Base-by-base conservation (phyloP, 1,140 invertebrate species). In the Solen grandis region DNA sequence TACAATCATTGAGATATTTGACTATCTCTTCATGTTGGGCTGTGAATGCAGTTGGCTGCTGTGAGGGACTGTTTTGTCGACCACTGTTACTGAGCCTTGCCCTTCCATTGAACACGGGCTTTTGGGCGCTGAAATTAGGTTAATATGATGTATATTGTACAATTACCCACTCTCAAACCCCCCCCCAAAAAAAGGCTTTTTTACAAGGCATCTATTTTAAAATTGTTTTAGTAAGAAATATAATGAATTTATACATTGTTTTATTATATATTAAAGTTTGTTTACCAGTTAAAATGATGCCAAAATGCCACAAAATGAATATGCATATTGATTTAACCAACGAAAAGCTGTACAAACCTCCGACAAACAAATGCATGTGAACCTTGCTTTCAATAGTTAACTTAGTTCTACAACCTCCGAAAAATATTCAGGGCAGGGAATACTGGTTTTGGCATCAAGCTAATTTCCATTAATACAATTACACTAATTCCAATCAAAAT, bases 21-120 rank as follows among this genome's bases (percentile, higher is more conserved):
- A 86, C 84, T 41, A 74, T 75, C 55, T 86, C 84, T 70, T 86
- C 84, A 80, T 86, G 84, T 63, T 86, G 84, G 25, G 62, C 60
- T 29, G 82, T 57, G 33, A 59, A 63, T 35, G 57, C 36, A n/a
- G n/a, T n/a, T 50, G 77, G 82, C 33, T 82, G 78, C n/a, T 66
- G 70, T 31, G 79, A 57, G 22, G 55, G 33, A 66, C 63, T 84
- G 66, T 83, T 78, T 65, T 54, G 75, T 57, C 77, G 68, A 10
- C 55, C 31, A 68, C 41, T 38, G 29, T 68, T 31, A 55, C 63
- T 36, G 31, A 57, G 60, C 16, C 66, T 46, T 38, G 36, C 22
- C 33, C 79, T 62, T 14, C 72, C 84, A 83, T 82, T 86, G 41
- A 84, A 84, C 27, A 82, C 69, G 27, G 82, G 84, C 75, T 76